Evolutionary conservation across 1,140 invertebrate species (phyloP).

Genomic region (Ylistrum balloti): DNA sequence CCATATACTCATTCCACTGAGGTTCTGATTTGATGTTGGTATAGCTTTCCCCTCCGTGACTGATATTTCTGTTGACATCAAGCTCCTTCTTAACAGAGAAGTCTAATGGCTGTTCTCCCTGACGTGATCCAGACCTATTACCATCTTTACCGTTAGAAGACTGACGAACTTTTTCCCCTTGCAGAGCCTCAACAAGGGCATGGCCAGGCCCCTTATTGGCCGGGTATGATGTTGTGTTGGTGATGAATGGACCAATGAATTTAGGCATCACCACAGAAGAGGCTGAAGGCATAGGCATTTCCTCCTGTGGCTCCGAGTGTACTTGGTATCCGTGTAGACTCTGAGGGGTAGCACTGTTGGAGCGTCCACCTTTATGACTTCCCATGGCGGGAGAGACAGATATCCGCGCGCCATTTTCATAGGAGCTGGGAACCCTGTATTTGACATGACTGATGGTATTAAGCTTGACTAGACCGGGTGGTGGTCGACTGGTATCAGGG

Average conservation of each 20-base stretch:
- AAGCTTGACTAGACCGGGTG: slow-evolving; percentile 63
- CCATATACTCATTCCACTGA: slow-evolving; percentile 54
- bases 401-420: neutral
- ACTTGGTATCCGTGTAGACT: slow-evolving; percentile 54
- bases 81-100: slow-evolving; percentile 75
- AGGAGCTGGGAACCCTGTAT: slow-evolving; percentile 45
- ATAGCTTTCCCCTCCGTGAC: neutral
- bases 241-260: slow-evolving; percentile 78
- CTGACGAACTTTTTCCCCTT: neutral
- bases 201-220: slow-evolving; percentile 16
- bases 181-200: neutral
- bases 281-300: slow-evolving; percentile 59
- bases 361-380: slow-evolving; percentile 6
- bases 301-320: slow-evolving; percentile 46
- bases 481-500: slow-evolving; percentile 70
- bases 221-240: slow-evolving; percentile 58
- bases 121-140: slow-evolving; percentile 15
- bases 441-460: slow-evolving; percentile 58
- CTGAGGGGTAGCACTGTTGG: slow-evolving; percentile 50
- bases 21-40: slow-evolving; percentile 64
- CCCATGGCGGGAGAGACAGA: slow-evolving; percentile 39
- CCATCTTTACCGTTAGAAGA: neutral
- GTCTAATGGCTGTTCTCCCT: slow-evolving; percentile 75
- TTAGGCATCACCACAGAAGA: slow-evolving; percentile 71
- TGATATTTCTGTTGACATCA: slow-evolving; percentile 39